Evolutionary conservation across 2,797 vertebrate genomes (phyloP).

Genomic region (Cossypha niveicapilla): DNA sequence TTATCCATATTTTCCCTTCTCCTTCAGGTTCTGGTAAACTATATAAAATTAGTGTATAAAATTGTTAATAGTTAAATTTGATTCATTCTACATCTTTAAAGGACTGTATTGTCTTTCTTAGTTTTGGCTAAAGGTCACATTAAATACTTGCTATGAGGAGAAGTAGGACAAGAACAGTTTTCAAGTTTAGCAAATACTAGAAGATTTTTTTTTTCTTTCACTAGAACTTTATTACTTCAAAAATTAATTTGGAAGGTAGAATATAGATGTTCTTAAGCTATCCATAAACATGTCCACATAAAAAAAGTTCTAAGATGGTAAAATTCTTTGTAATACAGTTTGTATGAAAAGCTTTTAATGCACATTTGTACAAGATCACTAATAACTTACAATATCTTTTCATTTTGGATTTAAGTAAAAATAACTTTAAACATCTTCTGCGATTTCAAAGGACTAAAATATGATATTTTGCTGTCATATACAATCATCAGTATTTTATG

Average conservation of each 20-base stretch:
- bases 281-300: background rate
- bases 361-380: background rate
- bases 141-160: background rate
- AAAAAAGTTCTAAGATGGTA: background rate
- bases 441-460: conserved; percentile 2
- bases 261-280: background rate
- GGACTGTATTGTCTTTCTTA: background rate
- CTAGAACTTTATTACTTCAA: background rate
- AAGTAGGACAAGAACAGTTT: background rate
- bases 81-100: background rate
- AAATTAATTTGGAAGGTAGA: background rate
- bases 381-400: background rate
- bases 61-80: background rate
- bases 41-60: background rate
- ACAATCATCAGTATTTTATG: background rate
- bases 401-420: background rate
- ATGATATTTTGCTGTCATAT: background rate
- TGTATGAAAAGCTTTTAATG: background rate
- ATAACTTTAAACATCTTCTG: background rate
- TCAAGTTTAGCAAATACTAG: background rate
- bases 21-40: background rate
- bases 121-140: background rate
- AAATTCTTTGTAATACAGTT: background rate
- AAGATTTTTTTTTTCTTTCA: background rate
- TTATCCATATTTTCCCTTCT: background rate